These are phyloP conservation scores for Entomobrya proxima DNA, from an alignment of 2,888 invertebrate species.

Conservation along the genomic window DNA sequence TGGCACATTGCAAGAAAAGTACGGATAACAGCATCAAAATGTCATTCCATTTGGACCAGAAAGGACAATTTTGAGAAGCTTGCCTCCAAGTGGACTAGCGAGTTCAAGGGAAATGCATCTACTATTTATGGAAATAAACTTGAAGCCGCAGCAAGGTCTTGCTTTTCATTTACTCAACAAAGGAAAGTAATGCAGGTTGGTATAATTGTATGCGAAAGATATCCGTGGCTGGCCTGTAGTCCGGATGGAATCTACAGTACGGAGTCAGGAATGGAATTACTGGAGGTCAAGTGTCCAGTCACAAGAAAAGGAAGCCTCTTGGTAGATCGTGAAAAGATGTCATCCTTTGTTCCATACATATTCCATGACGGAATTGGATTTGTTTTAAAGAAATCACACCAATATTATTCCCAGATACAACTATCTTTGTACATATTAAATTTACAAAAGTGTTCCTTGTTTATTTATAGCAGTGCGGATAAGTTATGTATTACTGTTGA, in stretches of 20 bases:
- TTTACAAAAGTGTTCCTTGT: neutral
- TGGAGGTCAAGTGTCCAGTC: constrained; percentile 1
- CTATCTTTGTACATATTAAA: constrained; percentile 29
- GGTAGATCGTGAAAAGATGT: neutral
- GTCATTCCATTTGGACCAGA: neutral
- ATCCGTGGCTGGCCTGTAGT: neutral
- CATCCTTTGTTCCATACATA: neutral
- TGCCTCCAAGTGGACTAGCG: neutral
- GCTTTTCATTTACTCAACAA: neutral
- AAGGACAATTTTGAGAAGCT: neutral
- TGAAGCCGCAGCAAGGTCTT: neutral
- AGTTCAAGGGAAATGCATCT: neutral
- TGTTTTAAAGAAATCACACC: neutral
- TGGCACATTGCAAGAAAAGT: neutral
- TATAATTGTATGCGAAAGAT: neutral
- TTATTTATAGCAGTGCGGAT: constrained; percentile 10
- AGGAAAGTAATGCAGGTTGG: neutral
- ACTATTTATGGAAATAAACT: neutral
- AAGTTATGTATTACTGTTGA: neutral
- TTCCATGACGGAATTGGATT: neutral
- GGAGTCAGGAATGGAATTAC: neutral
- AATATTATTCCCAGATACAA: neutral
- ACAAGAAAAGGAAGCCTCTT: neutral
- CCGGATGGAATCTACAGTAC: neutral
- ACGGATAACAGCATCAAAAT: neutral